Base-by-base conservation (phyloP, 2,797 vertebrate species). In the Tragelaphus oryx region DNA sequence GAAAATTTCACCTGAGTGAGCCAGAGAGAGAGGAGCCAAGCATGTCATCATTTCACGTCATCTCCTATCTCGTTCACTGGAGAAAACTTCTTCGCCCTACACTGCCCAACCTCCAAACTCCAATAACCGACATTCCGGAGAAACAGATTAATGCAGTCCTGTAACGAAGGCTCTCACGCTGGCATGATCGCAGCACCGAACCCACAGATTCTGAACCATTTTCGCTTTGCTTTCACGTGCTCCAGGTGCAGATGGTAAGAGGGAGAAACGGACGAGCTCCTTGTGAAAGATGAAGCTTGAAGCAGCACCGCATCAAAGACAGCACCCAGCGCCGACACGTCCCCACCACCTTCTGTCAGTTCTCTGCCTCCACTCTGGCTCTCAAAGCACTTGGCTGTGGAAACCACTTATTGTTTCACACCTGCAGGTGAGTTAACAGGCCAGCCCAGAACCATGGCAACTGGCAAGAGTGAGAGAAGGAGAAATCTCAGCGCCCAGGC, bases 401-500 rank as follows among this genome's bases (percentile, higher is more conserved):
- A 96, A 96, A 89, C 76, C 74, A 81, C 60, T 94, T 86, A 22
- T 8, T 59, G 26, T 76, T 83, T 46, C 55, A 41, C 4, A 78
- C 52, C 52, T 84, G 54, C 30, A 79, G 79, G 74, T 13, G 52
- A 52, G 62, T 81, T 78, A 93, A 89, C 44, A 89, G 86, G 68
- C 26, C 87, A n/a, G 75, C 30, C 46, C 30, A 87, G 90, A 95
- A 87, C 89, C 94, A 92, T 81, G 81, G 90, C 76, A 90, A 87
- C 89, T 44, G 54, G 88, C 44, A 48, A 24, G 79, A 20, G 65
- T 4, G 81, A 79, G 24, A 48, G 50, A 89, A 81, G 22, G 79
- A 50, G 91, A 94, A 92, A 37, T 48, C 62, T 55, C 62, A 11
- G 33, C 92, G 57, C 20, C 33, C 62, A 30, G 1, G 13, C 6